Evolutionary conservation across 2,797 vertebrate genomes (phyloP).

Genomic region (Harpagifer antarcticus): DNA sequence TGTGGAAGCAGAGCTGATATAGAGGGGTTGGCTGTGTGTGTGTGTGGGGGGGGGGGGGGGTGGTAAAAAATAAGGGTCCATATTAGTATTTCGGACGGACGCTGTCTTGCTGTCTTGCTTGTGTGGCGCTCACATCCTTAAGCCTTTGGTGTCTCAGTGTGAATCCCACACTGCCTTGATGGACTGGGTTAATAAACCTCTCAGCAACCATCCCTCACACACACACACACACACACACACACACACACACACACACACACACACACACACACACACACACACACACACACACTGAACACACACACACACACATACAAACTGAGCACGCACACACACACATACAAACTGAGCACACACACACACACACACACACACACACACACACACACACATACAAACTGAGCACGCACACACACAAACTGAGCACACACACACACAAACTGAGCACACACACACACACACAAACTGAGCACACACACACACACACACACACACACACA

Average conservation of each 20-base stretch:
- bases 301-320: slow-evolving; percentile 49
- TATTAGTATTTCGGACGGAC: slow-evolving; percentile 85
- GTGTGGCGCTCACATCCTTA: slow-evolving; percentile 84
- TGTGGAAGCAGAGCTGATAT: slow-evolving; percentile 35
- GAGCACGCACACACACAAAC: too few species aligned
- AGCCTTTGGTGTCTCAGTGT: slow-evolving; percentile 83
- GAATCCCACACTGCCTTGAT: slow-evolving; percentile 85
- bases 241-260: slow-evolving; percentile 43
- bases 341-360: slow-evolving; percentile 52
- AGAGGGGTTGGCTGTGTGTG: slow-evolving; percentile 21
- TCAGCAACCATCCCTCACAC: slow-evolving; percentile 61
- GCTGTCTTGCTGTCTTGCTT: slow-evolving; percentile 78
- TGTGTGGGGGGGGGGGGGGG: slow-evolving; percentile 13
- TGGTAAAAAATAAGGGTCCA: slow-evolving; percentile 79
- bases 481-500: too few species aligned
- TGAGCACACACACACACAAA: too few species aligned
- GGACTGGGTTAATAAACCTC: slow-evolving; percentile 87
- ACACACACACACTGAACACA: neutral
- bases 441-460: too few species aligned
- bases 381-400: too few species aligned
- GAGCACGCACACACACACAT: slow-evolving; percentile 36
- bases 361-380: slow-evolving; percentile 53
- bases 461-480: too few species aligned
- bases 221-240: slow-evolving; percentile 47
- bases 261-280: slow-evolving; percentile 54